Base-by-base conservation (phyloP, 2,888 invertebrate species). In the Dolomedes plantarius region DNA sequence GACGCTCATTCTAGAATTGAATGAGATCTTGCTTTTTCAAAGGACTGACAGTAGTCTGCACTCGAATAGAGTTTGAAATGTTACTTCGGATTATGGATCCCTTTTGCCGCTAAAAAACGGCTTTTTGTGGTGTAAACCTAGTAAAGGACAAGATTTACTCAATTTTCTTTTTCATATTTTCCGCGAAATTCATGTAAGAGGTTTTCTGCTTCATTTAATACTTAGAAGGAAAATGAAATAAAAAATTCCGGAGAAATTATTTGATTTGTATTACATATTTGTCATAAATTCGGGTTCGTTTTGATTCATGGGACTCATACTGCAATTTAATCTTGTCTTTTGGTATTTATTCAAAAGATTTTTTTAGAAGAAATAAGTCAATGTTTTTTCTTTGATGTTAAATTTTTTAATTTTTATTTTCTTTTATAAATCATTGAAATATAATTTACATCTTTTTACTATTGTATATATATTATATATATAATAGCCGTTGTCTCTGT, bases 21-120 rank as follows among this genome's bases (percentile, higher is more conserved):
- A 67, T n/a, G 32, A 36, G 36, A 32, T 32, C 67, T 31, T 32
- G n/a, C 67, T 67, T 67, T 67, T 67, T 67, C 67, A 56, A 56
- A 56, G 56, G 23, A 56, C 56, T 56, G 56, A 56, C 19, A 56
- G 56, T 23, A 23, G 23, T 56, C 56, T 23, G 56, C 56, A 23
- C 56, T 56, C 56, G 23, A 56, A 56, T 56, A 56, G 56, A 56
- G 56, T 23, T 56, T 56, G 56, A 56, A 56, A 56, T 56, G 56
- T 56, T 56, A 23, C 56, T 56, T 56, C 56, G 23, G 56, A 56
- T 56, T 56, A 56, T 56, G 56, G 56, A 56, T 56, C 23, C 23
- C 5, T 56, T 23, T 23, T 56, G 19, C 23, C 23, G 3, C 23
- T 23, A 5, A 56, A 56, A 56, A 56, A 7, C 23, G 23, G 5